Evolutionary conservation across 2,797 vertebrate species (phyloP), one percentile per base, ranked within the genome.

Genomic region (Ptychadena robeensis): DNA sequence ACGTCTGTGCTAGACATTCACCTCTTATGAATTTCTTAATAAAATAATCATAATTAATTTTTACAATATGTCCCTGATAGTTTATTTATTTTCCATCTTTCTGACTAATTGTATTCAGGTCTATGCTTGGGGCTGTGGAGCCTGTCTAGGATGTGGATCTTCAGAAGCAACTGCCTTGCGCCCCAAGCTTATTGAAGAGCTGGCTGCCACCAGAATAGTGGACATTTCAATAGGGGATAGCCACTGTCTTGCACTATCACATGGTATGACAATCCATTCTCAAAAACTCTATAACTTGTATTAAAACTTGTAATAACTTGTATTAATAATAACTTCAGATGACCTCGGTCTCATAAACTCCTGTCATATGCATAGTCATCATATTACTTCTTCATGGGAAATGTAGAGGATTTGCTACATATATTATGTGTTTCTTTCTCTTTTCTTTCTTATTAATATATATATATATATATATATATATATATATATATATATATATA

Each of bases 151-250:
- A 27, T 95, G 94, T 77, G 94, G 94, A 83, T 95, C 94, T 63
- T 95, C 94, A 0, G 94, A 95, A 89, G 94, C 94, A 2, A 95
- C 94, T 35, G 94, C 94, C 37, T 90, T 95, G 87, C 89, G 94
- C 75, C 94, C 94, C 31, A 95, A 95, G 71, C 92, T 95, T 57
- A 88, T 94, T 27, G 94, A 95, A 81, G 94, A 95, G 65, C 82
- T 95, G 85, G 94, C 94, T 44, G 92, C 93, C 10, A 95, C 94
- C 2, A 93, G 94, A 79, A 93, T 95, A 79, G 94, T 95, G 65
- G 94, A 95, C 81, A 93, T 94, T 89, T 95, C 94, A 3, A 95
- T 94, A 80, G 94, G 94, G 72, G 94, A 95, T 82, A 95, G 94
- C 87, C 94, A 95, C 82, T 95, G 94, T 85, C 87, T 95, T 90